These are phyloP conservation scores for Enoplosus armatus DNA, from an alignment of 2,797 vertebrate genomes.

Conservation along the genomic window DNA sequence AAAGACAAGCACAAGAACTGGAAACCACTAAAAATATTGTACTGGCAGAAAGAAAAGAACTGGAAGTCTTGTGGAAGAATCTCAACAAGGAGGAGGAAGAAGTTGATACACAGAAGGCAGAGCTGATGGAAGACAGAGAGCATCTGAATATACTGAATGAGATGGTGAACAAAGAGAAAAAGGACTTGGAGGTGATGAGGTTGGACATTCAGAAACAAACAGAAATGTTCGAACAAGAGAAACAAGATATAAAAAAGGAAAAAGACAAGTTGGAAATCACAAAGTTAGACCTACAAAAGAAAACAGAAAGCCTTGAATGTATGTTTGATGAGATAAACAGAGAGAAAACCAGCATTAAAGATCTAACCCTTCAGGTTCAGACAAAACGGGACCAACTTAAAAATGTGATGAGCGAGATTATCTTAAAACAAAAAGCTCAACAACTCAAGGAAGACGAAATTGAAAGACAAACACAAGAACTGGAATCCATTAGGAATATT, in stretches of 20 bases:
- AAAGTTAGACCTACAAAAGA: not conserved
- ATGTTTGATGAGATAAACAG: not conserved
- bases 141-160: not conserved
- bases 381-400: not conserved
- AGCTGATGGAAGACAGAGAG: not conserved
- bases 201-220: not conserved
- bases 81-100: not conserved
- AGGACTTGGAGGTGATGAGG: not conserved
- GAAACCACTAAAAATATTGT: too few relatives aligned
- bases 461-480: not conserved
- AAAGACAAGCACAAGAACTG: too few relatives aligned
- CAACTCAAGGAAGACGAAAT: conserved; percentile 8
- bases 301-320: too few relatives aligned
- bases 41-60: not conserved
- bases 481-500: not conserved
- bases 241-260: not conserved
- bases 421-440: conserved; percentile 1
- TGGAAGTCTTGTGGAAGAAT: not conserved
- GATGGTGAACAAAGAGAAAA: not conserved
- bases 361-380: not conserved
- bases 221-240: conserved; percentile 3
- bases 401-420: not conserved
- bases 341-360: not conserved
- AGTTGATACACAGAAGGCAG: not conserved
- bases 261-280: not conserved